Percentiles rank a stretch among this genome's conserved stretches.
These are phyloP conservation scores for Gavia stellata DNA, from an alignment of 2,113 vertebrate genomes.

Conservation along the genomic window DNA sequence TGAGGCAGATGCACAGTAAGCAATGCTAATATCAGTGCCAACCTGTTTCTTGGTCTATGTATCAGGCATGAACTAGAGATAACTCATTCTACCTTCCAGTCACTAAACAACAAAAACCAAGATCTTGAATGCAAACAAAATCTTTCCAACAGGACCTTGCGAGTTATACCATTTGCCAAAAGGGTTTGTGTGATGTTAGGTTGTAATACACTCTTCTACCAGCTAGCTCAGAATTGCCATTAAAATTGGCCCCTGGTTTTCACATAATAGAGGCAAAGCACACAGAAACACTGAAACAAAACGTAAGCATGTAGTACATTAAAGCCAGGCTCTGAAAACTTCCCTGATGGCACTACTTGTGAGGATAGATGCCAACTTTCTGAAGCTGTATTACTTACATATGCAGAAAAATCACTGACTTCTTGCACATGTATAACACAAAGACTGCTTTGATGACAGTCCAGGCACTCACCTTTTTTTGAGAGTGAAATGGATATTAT, in stretches of 20 bases:
- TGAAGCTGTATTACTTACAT: neutral
- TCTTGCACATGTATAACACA: accelerated
- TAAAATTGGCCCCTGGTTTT: neutral
- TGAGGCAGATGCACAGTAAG: neutral
- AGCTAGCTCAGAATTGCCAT: neutral
- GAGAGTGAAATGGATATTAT: neutral
- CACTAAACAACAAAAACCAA: neutral
- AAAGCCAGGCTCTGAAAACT: neutral
- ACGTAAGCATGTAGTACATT: neutral
- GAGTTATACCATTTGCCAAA: neutral
- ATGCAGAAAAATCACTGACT: neutral
- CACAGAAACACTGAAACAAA: neutral
- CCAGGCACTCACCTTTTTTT: neutral
- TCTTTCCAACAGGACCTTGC: neutral
- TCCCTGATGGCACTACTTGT: neutral
- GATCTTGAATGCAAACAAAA: neutral
- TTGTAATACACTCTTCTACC: neutral
- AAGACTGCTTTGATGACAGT: neutral
- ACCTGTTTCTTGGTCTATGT: neutral
- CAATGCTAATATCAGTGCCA: neutral
- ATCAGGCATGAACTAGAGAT: neutral
- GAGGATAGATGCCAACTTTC: neutral
- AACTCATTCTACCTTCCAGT: neutral
- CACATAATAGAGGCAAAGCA: neutral
- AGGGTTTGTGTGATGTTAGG: neutral